These are phyloP conservation scores for Hestina assimilis DNA, from an alignment of 1,140 invertebrate species.

Conservation along the genomic window DNA sequence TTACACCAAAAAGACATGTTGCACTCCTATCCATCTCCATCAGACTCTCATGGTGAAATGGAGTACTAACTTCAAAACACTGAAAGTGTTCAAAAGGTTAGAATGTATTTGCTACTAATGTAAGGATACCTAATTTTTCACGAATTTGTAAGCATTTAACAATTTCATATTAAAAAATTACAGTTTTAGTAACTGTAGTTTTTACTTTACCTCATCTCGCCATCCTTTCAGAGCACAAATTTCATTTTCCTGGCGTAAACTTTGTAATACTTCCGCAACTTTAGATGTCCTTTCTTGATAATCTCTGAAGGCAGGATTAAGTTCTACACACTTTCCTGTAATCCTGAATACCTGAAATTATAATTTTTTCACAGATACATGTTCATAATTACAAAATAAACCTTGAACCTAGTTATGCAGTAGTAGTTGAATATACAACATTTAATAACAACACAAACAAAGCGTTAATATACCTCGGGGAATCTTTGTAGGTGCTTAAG, in stretches of 20 bases:
- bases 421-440: not conserved
- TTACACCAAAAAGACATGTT: constrained; percentile 94
- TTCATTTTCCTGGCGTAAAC: constrained; percentile 83
- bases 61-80: constrained; percentile 90
- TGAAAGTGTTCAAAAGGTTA: too few relatives aligned
- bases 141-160: too few relatives aligned
- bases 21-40: constrained; percentile 95
- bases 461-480: constrained; percentile 82
- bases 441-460: not conserved
- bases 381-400: not conserved
- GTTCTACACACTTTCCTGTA: constrained; percentile 84
- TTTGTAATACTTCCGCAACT: constrained; percentile 88
- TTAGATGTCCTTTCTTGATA: constrained; percentile 88
- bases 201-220: constrained; percentile 88
- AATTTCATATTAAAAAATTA: constrained; percentile 12
- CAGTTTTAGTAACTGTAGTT: not conserved
- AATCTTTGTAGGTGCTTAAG: constrained; percentile 87
- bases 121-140: too few relatives aligned
- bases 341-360: constrained; percentile 82
- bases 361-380: not conserved
- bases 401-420: not conserved
- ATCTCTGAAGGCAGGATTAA: constrained; percentile 91
- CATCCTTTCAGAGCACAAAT: constrained; percentile 87
- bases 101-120: too few relatives aligned
- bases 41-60: constrained; percentile 80